Conservation (phyloP, 2,797 vertebrate genomes). For the Acrocephalus scirpaceus region DNA sequence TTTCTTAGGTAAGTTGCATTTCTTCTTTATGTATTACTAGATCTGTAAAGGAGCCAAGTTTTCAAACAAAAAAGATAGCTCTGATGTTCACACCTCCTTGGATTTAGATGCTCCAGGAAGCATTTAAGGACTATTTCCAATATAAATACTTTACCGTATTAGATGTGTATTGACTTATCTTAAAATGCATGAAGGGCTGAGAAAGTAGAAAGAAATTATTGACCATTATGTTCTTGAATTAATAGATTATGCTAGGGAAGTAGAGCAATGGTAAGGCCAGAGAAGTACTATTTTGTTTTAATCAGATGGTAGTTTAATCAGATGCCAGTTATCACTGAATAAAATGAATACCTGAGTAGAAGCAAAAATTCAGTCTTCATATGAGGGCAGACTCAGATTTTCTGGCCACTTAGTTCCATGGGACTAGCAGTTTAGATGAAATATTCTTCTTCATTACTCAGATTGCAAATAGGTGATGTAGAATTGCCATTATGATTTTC, state of each 20-base stretch:
- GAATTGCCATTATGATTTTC: background rate
- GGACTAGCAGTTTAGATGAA: background rate
- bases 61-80: background rate
- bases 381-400: background rate
- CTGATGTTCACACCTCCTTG: background rate
- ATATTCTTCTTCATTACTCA: background rate
- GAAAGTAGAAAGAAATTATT: background rate
- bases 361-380: background rate
- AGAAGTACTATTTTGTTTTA: background rate
- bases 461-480: background rate
- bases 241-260: background rate
- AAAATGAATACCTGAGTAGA: background rate
- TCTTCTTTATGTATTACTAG: background rate
- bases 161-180: background rate
- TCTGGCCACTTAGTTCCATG: background rate
- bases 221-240: background rate
- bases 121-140: background rate
- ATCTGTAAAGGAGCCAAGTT: background rate
- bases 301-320: background rate
- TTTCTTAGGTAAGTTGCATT: conserved; percentile 87
- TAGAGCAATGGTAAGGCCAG: background rate
- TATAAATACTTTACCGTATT: background rate
- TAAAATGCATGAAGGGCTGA: background rate
- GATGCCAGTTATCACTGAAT: background rate
- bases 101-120: background rate